These are phyloP conservation scores for Scaptomyza flava DNA, from an alignment of 2,888 invertebrate genomes.

Conservation along the genomic window DNA sequence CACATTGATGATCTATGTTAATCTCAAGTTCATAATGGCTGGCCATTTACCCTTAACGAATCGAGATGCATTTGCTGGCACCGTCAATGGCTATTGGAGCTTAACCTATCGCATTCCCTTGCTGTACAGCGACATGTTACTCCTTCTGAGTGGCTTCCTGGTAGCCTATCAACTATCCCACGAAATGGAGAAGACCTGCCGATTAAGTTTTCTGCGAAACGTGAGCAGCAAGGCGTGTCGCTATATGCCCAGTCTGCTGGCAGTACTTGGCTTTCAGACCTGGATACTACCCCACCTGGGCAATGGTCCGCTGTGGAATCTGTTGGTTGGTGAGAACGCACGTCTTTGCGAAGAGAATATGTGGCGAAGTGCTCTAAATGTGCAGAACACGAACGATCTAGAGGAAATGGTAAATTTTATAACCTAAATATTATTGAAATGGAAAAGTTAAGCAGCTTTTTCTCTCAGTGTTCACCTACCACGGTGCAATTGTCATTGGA, in stretches of 20 bases:
- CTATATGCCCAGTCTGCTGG: constrained; percentile 87
- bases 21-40: constrained; percentile 88
- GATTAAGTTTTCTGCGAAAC: constrained; percentile 86
- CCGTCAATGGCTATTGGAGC: constrained; percentile 85
- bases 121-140: constrained; percentile 88
- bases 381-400: constrained; percentile 89
- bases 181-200: constrained; percentile 85
- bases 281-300: constrained; percentile 88
- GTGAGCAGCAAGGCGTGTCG: constrained; percentile 87
- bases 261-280: constrained; percentile 88
- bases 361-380: constrained; percentile 89
- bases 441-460: background rate
- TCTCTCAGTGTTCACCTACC: constrained; percentile 89
- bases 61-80: constrained; percentile 84
- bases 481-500: constrained; percentile 91
- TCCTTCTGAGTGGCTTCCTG: constrained; percentile 88
- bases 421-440: background rate
- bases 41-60: constrained; percentile 88
- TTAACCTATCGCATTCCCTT: constrained; percentile 87
- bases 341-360: constrained; percentile 88
- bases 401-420: constrained; percentile 87
- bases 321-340: constrained; percentile 87
- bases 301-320: constrained; percentile 89
- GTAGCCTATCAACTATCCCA: constrained; percentile 87
- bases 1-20: constrained; percentile 87